Percentiles rank a stretch among this genome's conserved stretches.
Evolutionary conservation across 1,140 invertebrate genomes (phyloP).

Genomic region (Drosophila santomea): DNA sequence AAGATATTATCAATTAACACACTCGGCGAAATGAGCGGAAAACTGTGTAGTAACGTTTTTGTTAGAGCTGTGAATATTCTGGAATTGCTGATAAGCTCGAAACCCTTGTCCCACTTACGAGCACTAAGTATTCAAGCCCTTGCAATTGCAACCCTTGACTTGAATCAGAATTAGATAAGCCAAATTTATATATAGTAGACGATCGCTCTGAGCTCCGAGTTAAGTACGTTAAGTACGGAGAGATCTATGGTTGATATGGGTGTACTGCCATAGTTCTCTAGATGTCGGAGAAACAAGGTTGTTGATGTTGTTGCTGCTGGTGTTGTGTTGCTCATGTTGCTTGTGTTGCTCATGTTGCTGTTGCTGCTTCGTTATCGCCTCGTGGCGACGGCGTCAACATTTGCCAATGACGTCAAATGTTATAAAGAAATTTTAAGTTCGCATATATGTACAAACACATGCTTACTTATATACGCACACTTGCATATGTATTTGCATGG

Average conservation of each 20-base stretch:
- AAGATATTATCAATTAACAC: neutral
- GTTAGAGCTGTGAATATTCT: neutral
- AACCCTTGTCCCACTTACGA: slow-evolving; percentile 7
- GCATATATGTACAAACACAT: slow-evolving; percentile 22
- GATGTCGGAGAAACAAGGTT: neutral
- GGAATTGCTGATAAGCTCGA: neutral
- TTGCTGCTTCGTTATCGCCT: slow-evolving; percentile 66
- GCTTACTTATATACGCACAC: neutral
- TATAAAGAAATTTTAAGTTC: slow-evolving; percentile 58
- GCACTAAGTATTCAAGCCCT: slow-evolving; percentile 8
- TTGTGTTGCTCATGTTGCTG: slow-evolving; percentile 22
- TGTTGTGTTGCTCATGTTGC: slow-evolving; percentile 36
- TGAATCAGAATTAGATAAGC: slow-evolving; percentile 6
- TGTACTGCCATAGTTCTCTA: slow-evolving; percentile 4
- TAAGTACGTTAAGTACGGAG: neutral
- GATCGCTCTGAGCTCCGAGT: neutral
- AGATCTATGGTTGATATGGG: slow-evolving; percentile 7
- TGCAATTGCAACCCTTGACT: slow-evolving; percentile 8
- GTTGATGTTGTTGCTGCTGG: neutral
- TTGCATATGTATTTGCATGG: neutral
- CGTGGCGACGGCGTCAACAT: slow-evolving; percentile 46
- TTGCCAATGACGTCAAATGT: slow-evolving; percentile 80
- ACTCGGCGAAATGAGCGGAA: neutral
- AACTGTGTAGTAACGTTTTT: neutral
- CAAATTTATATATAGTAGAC: slow-evolving; percentile 5